Evolutionary conservation across 2,797 vertebrate species (phyloP), one percentile per base, ranked within the genome.

Genomic region (Rhinella marina): DNA sequence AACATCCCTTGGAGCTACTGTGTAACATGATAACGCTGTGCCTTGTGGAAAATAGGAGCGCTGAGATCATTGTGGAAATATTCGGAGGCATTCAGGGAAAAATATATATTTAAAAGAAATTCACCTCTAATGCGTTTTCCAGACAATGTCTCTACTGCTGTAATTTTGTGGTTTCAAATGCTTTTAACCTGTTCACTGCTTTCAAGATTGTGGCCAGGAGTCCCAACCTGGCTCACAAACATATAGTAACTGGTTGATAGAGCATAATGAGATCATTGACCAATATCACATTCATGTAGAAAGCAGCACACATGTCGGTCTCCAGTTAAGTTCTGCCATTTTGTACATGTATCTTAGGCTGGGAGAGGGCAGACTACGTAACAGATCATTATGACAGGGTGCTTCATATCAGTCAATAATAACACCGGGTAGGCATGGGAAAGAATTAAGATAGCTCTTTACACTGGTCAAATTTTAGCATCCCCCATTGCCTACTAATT

Each of bases 11-110:
- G 62, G 73, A 82, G 88, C 88, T 89, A 89, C 88, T 91, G 86
- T 90, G 87, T 86, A 91, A 93, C 91, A 89, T 56, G 90, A 91
- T 92, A 89, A 64, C 56, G 12, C n/a, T 73, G 78, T 78, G 89
- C 77, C 48, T 83, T 90, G 86, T 59, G 90, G 76, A 91, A 90
- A 92, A 91, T 68, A 90, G 52, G 91, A 90, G 62, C 91, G 84
- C 96, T 98, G 95, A 97, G 92, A 93, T 97, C 95, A 97, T 91
- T 88, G 88, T 96, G 95, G 96, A 97, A 97, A 96, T 82, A 94
- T 96, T 96, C 93, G 92, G 89, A 94, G 93, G 91, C 93, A 94
- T 93, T 88, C 93, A 95, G 92, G 94, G 94, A 91, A 93, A 41
- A 96, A 94, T 92, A 95, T 86, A 89, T 76, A 86, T 89, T 86